phyloP scores from a whole-genome alignment of 2,888 invertebrate species.

The Furcula furcula region DNA sequence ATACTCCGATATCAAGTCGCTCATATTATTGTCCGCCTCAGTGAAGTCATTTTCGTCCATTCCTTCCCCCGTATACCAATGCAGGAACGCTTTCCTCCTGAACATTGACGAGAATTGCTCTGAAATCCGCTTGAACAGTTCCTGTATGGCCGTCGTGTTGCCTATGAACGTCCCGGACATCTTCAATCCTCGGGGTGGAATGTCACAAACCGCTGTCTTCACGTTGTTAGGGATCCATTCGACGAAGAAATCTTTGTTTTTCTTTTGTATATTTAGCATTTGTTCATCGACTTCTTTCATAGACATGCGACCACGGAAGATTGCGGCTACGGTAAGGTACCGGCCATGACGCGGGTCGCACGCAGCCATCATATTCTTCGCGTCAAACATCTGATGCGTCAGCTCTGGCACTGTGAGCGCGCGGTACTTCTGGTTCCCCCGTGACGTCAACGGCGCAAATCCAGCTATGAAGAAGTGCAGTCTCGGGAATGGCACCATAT shows the following conservation, averaged over 20 bases:
- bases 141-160: slow-evolving; percentile 92
- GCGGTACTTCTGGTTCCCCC: slow-evolving; percentile 92
- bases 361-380: slow-evolving; percentile 98
- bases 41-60: slow-evolving; percentile 98
- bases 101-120: slow-evolving; percentile 96
- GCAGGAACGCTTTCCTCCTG: slow-evolving; percentile 95
- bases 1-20: slow-evolving; percentile 93
- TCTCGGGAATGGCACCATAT: slow-evolving; percentile 87
- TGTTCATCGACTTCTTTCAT: slow-evolving; percentile 95
- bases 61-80: slow-evolving; percentile 98
- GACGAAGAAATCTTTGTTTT: slow-evolving; percentile 88
- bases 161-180: slow-evolving; percentile 95
- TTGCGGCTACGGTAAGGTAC: slow-evolving; percentile 93
- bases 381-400: slow-evolving; percentile 94
- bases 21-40: slow-evolving; percentile 97
- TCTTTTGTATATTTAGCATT: slow-evolving; percentile 89
- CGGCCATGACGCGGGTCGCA: slow-evolving; percentile 94
- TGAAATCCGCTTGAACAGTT: slow-evolving; percentile 91
- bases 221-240: slow-evolving; percentile 92
- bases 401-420: slow-evolving; percentile 94
- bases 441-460: slow-evolving; percentile 86
- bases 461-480: slow-evolving; percentile 82
- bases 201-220: slow-evolving; percentile 90
- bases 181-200: slow-evolving; percentile 87
- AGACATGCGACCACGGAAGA: slow-evolving; percentile 94